Conservation (phyloP, 1,140 invertebrate species). For the Seison nebaliae region DNA sequence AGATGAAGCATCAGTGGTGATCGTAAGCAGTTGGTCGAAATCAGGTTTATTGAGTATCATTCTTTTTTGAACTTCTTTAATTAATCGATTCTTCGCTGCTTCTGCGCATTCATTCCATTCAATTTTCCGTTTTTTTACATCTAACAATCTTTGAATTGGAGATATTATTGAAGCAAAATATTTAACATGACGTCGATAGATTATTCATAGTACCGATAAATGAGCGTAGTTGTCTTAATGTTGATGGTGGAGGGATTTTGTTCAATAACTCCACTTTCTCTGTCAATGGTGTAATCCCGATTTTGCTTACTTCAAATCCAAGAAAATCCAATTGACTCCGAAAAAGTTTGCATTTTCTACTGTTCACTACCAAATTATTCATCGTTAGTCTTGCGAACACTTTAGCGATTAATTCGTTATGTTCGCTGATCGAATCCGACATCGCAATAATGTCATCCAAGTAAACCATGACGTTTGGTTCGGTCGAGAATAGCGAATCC, state of each 20-base stretch:
- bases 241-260: slow-evolving; percentile 22
- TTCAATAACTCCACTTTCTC: slow-evolving; percentile 22
- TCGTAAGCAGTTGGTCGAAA: background rate
- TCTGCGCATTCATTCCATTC: too few relatives aligned
- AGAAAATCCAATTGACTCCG: slow-evolving; percentile 2
- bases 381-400: slow-evolving; percentile 17
- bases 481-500: too few relatives aligned
- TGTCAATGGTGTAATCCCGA: slow-evolving; percentile 10
- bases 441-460: slow-evolving; percentile 31
- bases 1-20: background rate
- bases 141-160: slow-evolving; percentile 7
- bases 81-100: too few relatives aligned
- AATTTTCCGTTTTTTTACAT: too few relatives aligned
- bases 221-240: slow-evolving; percentile 18
- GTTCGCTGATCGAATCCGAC: slow-evolving; percentile 18
- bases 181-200: slow-evolving; percentile 23
- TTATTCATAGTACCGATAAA: slow-evolving; percentile 24
- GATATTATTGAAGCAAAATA: slow-evolving; percentile 14
- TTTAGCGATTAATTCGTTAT: slow-evolving; percentile 20
- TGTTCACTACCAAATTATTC: slow-evolving; percentile 10
- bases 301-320: slow-evolving; percentile 3
- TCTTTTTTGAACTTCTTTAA: too few relatives aligned
- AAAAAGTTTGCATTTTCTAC: slow-evolving; percentile 12
- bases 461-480: too few relatives aligned
- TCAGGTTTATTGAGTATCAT: too few relatives aligned